phyloP scores from a whole-genome alignment of 2,113 vertebrate species.

The Myiozetetes cayanensis region DNA sequence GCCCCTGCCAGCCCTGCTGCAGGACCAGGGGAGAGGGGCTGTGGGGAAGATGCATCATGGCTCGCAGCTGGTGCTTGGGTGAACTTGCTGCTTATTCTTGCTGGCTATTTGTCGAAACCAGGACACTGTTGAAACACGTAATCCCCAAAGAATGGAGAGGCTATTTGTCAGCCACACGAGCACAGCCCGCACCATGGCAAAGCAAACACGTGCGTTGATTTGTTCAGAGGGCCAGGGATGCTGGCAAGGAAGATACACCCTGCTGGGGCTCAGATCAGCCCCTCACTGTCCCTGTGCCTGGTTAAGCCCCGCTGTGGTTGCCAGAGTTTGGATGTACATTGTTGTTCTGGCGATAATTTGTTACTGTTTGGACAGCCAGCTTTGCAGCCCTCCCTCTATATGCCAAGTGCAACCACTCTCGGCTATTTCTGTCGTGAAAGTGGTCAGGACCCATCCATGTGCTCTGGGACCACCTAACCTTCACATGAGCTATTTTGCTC shows the following conservation, averaged over 20 bases:
- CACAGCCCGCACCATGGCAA: neutral
- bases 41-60: neutral
- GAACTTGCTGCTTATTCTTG: neutral
- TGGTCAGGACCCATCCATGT: rapidly evolving
- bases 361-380: neutral
- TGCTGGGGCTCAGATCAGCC: neutral
- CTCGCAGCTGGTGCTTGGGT: neutral
- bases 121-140: conserved; percentile 8
- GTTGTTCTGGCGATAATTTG: neutral
- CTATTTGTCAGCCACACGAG: conserved; percentile 14
- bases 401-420: neutral
- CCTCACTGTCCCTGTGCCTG: neutral
- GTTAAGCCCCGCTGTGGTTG: neutral
- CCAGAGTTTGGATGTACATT: neutral
- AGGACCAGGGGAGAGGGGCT: neutral
- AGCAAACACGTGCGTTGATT: neutral
- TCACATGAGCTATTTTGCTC: neutral
- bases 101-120: neutral
- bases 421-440: neutral
- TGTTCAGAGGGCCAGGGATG: neutral
- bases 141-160: conserved; percentile 36
- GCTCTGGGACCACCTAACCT: neutral
- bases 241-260: neutral
- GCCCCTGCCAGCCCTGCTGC: neutral
- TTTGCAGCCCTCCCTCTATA: neutral